Percentiles rank a stretch among this genome's conserved stretches.
Conservation (phyloP, 2,797 vertebrate genomes). For the Leptodactylus fallax region DNA sequence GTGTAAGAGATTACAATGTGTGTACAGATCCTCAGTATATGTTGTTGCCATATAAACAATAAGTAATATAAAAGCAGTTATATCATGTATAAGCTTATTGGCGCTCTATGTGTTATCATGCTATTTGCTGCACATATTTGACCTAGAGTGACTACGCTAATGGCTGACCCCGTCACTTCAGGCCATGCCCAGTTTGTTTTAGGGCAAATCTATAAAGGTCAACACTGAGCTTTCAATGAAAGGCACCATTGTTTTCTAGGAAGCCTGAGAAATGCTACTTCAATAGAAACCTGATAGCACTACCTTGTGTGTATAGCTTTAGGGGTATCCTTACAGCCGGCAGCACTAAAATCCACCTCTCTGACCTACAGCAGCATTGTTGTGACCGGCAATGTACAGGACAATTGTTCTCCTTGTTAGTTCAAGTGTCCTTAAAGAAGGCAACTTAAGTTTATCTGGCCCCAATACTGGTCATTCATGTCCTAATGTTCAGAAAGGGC, state of each 20-base stretch:
- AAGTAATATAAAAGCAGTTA: no score
- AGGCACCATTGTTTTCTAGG: background rate
- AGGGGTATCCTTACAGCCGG: background rate
- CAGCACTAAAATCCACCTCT: background rate
- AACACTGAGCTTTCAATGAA: background rate
- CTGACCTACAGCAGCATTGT: background rate
- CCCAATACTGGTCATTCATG: background rate
- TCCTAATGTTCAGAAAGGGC: background rate
- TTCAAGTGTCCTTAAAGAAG: background rate
- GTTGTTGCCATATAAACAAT: no score
- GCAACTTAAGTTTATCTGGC: background rate
- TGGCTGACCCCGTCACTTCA: background rate
- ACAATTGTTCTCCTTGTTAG: conserved; percentile 2
- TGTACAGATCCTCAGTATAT: no score
- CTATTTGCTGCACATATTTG: no score
- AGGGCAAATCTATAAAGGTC: background rate
- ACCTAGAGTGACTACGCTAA: no score
- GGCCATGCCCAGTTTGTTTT: background rate
- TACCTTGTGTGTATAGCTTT: background rate
- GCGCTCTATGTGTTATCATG: no score
- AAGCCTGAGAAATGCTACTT: background rate
- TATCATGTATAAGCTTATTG: no score
- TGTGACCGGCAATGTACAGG: background rate
- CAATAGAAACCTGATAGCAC: conserved; percentile 8
- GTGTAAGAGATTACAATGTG: no score